These are phyloP conservation scores for Eupsittula cactorum DNA, from an alignment of 2,113 vertebrate genomes.

Conservation along the genomic window DNA sequence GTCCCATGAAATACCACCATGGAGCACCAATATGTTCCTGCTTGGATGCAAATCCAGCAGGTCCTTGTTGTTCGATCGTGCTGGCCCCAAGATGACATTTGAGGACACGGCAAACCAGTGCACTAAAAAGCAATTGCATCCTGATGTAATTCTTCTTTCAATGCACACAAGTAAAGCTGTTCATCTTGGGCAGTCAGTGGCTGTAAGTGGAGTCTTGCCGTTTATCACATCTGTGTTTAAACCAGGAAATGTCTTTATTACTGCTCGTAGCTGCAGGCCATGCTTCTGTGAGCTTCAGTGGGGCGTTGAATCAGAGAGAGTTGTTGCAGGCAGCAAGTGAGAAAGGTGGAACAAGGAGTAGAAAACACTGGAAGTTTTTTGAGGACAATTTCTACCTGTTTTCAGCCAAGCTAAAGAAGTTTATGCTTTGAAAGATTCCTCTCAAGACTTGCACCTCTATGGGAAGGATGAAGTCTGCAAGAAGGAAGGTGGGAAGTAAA, in stretches of 20 bases:
- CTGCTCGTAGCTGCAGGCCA: background rate
- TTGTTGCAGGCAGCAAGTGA: background rate
- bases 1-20: background rate
- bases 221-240: background rate
- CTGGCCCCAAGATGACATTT: background rate
- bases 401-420: background rate
- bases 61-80: background rate
- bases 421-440: background rate
- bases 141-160: background rate
- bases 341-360: background rate
- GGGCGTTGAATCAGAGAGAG: background rate
- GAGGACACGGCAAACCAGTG: background rate
- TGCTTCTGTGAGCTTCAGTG: background rate
- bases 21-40: background rate
- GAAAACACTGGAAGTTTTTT: background rate
- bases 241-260: background rate
- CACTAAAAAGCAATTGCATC: too few species aligned
- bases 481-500: background rate
- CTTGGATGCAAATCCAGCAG: background rate
- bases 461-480: background rate
- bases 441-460: background rate
- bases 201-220: background rate
- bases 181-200: background rate
- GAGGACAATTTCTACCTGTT: background rate
- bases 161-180: accelerated